Evolutionary conservation across 2,888 invertebrate genomes (phyloP).

Genomic region (Mythimna vitellina): DNA sequence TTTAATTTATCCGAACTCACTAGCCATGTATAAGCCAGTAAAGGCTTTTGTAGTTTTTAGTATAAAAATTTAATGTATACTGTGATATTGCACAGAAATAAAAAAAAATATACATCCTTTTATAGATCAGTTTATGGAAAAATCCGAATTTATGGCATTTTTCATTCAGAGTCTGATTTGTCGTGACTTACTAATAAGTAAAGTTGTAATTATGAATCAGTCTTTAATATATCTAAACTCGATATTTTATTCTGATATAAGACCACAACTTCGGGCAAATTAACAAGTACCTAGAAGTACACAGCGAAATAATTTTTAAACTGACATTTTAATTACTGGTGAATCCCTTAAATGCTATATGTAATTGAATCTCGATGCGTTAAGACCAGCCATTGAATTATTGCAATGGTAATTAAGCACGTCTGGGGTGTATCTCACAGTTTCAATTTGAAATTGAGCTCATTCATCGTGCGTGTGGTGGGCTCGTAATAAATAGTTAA

Average conservation of each 20-base stretch:
- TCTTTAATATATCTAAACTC: slow-evolving; percentile 14
- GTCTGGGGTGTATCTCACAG: slow-evolving; percentile 58
- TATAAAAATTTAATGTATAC: too few relatives aligned
- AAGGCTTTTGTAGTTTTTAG: too few relatives aligned
- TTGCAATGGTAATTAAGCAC: slow-evolving; percentile 65
- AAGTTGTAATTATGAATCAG: slow-evolving; percentile 22
- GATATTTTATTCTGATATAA: slow-evolving; percentile 35
- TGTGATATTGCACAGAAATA: too few relatives aligned
- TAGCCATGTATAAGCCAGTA: too few relatives aligned
- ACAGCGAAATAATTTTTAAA: slow-evolving; percentile 59
- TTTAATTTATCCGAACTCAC: too few relatives aligned
- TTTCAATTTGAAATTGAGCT: slow-evolving; percentile 63
- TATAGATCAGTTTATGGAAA: too few relatives aligned
- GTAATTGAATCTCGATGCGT: slow-evolving; percentile 73
- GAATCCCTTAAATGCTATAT: slow-evolving; percentile 63
- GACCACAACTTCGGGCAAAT: slow-evolving; percentile 15
- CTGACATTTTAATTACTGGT: slow-evolving; percentile 68
- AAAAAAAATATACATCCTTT: too few relatives aligned
- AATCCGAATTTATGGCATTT: too few relatives aligned
- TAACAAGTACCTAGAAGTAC: slow-evolving; percentile 30
- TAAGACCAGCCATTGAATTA: slow-evolving; percentile 62
- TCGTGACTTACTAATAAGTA: slow-evolving; percentile 16
- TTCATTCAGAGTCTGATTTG: slow-evolving; percentile 1
- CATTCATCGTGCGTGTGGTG: slow-evolving; percentile 61
- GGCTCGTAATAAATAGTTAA: slow-evolving; percentile 50